Base-by-base conservation (phyloP, 1,140 invertebrate genomes). In the Sycophila sp. region DNA sequence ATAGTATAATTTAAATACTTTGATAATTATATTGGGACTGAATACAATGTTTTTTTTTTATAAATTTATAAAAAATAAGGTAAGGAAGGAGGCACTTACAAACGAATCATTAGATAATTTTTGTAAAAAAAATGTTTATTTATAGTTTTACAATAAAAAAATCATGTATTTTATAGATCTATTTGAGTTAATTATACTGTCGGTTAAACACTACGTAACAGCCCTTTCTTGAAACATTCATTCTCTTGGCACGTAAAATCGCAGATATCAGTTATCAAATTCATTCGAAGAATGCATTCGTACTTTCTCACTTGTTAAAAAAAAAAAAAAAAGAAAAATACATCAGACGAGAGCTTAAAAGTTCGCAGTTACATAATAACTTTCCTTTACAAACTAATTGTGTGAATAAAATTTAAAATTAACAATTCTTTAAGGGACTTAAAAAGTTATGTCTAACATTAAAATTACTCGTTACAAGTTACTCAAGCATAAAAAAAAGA, bases 101-200 rank as follows among this genome's bases (percentile, higher is more conserved):
- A n/a, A n/a, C n/a, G n/a, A n/a, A n/a, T n/a, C n/a, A n/a, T n/a
- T 19, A 47, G 4, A 5, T 28, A 47, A 32, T 45, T 58, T 72
- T 69, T 71, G 32, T 79, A 79, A 73, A 79, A n/a, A n/a, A 79
- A 69, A 75, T 24, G 38, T 79, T 79, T 79, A 79, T 79, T 79
- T 24, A 70, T 75, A 72, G 58, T 75, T 56, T 78, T 77, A 69
- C 70, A 79, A 77, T 76, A 76, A 78, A 77, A 76, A 78, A 78
- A 71, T 42, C 75, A 72, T 64, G 30, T 72, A 72, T 30, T 58
- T 60, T 68, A 71, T 66, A 73, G n/a, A n/a, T n/a, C n/a, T n/a
- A n/a, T n/a, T n/a, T 58, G 24, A 56, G 51, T 75, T 73, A 77
- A 75, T 51, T 8, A 36, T 68, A 74, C 63, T 40, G 47, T 66